phyloP scores from a whole-genome alignment of 2,888 invertebrate species.

The Platycheirus rosarum region DNA sequence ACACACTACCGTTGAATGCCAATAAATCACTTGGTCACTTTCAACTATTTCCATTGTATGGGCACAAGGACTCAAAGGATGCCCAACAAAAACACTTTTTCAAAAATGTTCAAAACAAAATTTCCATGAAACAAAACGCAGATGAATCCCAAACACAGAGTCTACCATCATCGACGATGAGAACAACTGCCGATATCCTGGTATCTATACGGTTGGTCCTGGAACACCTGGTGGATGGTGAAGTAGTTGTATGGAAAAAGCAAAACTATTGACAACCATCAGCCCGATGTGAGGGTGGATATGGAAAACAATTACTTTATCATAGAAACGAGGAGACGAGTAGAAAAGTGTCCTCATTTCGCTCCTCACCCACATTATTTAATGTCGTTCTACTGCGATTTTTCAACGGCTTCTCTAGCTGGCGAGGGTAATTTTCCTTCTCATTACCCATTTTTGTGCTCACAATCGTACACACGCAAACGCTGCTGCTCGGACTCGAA shows the following conservation, averaged over 20 bases:
- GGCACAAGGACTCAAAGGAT: conserved; percentile 60
- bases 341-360: conserved; percentile 44
- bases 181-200: conserved; percentile 69
- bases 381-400: conserved; percentile 41
- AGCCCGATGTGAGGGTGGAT: conserved; percentile 72
- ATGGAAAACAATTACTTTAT: conserved; percentile 53
- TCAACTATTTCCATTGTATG: conserved; percentile 34
- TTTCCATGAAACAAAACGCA: conserved; percentile 60
- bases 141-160: conserved; percentile 48
- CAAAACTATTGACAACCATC: conserved; percentile 39
- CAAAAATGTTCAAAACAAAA: conserved; percentile 65
- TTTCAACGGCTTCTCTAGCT: conserved; percentile 47
- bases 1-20: conserved; percentile 57
- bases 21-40: conserved; percentile 70
- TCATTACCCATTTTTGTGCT: conserved; percentile 55
- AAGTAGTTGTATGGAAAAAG: conserved; percentile 36
- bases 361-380: conserved; percentile 41
- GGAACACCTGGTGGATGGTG: conserved; percentile 64
- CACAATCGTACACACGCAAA: conserved; percentile 1
- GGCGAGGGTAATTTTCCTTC: conserved; percentile 53
- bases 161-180: conserved; percentile 45
- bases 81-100: conserved; percentile 62
- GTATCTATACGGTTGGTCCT: conserved; percentile 5
- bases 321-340: conserved; percentile 14
- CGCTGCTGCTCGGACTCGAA: background rate